Base-by-base conservation (phyloP, 2,113 vertebrate species). In the Sander lucioperca region DNA sequence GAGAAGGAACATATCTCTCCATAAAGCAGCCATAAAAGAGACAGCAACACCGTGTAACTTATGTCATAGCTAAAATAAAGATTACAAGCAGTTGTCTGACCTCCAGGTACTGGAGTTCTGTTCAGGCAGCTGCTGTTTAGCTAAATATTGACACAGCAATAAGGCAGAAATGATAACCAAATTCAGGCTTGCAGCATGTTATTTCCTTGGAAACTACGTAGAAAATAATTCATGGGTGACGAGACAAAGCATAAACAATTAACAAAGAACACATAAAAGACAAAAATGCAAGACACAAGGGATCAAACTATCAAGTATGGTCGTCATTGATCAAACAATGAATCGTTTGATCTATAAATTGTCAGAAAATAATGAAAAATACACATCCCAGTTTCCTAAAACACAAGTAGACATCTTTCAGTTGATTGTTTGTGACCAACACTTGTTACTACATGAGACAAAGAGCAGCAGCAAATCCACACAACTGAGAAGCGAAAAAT, bases 141-240 rank as follows among this genome's bases (percentile, higher is more conserved):
- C 39, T 11, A 88, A 90, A 88, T 90, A 88, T 90, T 91, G 87
- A 91, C 88, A 39, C 54, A 48, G 53, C 18, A 85, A 3, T 45
- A 27, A 30, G 47, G 3, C 11, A 61, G 71, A 23, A 14, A 64
- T 25, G 48, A 66, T 72, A 64, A 64, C n/a, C 50, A n/a, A 7
- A 18, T 10, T 71, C 70, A 73, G 21, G 3, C 47, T 21, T 19
- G 8, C 10, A 67, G 14, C 18, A 6, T 30, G 13, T 71, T 4
- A 47, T 6, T 79, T 64, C 23, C 8, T 45, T 21, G 4, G 8
- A 43, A 43, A 43, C 9, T 11, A 3, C 2, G 7, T 10, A 18
- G 36, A 21, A 14, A 63, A 21, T 2, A 6, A 43, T 36, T 39
- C 18, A 36, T n/a, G 21, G 12, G 5, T 8, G 36, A 59, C 15